Percentiles rank a stretch among this genome's conserved stretches.
phyloP scores from a whole-genome alignment of 2,797 vertebrate genomes.

The Hozukius guyotensis region DNA sequence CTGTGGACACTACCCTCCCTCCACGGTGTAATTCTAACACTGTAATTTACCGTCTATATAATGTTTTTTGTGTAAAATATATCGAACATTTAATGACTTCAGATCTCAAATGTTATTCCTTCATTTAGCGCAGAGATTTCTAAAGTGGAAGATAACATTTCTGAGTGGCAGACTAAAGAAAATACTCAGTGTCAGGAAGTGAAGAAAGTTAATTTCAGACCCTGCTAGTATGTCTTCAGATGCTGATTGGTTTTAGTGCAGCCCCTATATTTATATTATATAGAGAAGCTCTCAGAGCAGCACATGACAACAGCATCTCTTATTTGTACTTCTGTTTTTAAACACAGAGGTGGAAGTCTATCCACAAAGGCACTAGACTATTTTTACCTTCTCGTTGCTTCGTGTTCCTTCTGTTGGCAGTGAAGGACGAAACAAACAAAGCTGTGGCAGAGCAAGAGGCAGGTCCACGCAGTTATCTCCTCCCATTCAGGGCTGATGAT shows the following conservation, averaged over 20 bases:
- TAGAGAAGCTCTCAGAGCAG: not conserved
- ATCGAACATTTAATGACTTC: too few species aligned
- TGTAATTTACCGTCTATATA: too few species aligned
- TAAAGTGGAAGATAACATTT: too few species aligned
- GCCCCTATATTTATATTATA: too few species aligned
- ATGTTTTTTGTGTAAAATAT: too few species aligned
- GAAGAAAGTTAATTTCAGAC: too few species aligned
- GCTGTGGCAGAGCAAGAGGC: not conserved
- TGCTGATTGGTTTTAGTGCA: not conserved
- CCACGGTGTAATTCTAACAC: too few species aligned
- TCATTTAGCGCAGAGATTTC: too few species aligned
- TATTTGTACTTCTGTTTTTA: not conserved
- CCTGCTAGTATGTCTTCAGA: not conserved
- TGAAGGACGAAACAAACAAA: not conserved
- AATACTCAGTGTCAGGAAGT: too few species aligned
- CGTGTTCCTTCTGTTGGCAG: not conserved
- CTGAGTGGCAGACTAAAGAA: too few species aligned
- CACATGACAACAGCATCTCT: not conserved
- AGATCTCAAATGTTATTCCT: too few species aligned
- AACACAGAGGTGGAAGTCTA: not conserved
- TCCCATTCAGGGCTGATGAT: not conserved
- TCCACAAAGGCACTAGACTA: not conserved
- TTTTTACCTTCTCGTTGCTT: not conserved
- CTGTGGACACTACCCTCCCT: too few species aligned
- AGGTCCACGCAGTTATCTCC: not conserved